These are phyloP conservation scores for Nannobrachium achirus DNA, from an alignment of 2,113 vertebrate species.

Conservation along the genomic window DNA sequence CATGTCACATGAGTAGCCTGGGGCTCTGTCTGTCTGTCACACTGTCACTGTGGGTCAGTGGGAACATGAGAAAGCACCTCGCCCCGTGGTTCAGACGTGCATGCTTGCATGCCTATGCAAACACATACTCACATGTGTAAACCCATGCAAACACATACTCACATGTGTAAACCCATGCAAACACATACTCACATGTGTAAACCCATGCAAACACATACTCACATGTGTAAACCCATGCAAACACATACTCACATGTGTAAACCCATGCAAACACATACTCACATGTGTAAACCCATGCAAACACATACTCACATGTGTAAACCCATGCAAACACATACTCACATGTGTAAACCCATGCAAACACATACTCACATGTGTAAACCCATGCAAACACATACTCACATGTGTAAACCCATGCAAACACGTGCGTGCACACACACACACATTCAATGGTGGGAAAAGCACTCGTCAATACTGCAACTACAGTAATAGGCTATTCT, in stretches of 20 bases:
- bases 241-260: not conserved
- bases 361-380: no score
- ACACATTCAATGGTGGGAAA: no score
- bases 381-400: not conserved
- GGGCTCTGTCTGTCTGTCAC: slow-evolving; percentile 19
- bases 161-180: not conserved
- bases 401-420: not conserved
- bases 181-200: not conserved
- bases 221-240: not conserved
- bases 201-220: not conserved
- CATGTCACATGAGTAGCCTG: slow-evolving; percentile 51
- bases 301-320: no score
- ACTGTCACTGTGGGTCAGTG: slow-evolving; percentile 23
- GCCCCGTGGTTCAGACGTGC: not conserved
- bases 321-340: not conserved
- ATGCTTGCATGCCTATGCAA: not conserved
- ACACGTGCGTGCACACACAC: not conserved
- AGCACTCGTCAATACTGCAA: no score
- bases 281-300: not conserved
- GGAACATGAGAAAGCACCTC: not conserved
- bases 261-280: not conserved
- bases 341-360: no score
- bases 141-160: not conserved
- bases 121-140: not conserved
- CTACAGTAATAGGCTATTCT: no score